Evolutionary conservation across 1,140 invertebrate genomes (phyloP).

Genomic region (Acromyrmex heyeri): DNA sequence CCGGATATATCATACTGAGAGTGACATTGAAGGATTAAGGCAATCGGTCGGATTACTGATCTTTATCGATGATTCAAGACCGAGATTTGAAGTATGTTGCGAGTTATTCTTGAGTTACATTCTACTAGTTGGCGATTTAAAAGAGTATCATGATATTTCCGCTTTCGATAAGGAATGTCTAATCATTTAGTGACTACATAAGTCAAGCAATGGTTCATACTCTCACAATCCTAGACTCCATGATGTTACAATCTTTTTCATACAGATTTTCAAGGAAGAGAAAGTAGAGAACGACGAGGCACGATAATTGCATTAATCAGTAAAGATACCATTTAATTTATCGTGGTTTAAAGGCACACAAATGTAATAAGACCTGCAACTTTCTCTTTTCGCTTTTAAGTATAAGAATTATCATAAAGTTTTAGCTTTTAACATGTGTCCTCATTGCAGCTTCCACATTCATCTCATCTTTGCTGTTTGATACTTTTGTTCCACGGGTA

Average conservation of each 20-base stretch:
- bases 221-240: constrained; percentile 23
- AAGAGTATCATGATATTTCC: background rate
- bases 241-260: background rate
- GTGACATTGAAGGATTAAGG: no score
- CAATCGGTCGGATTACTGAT: background rate
- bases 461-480: background rate
- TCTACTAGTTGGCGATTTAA: background rate
- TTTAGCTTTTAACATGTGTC: background rate
- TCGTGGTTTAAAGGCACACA: background rate
- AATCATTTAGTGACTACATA: constrained; percentile 42
- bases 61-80: background rate
- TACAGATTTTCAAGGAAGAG: background rate
- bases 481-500: background rate
- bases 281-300: background rate
- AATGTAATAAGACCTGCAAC: background rate
- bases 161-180: background rate
- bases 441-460: background rate
- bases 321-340: background rate
- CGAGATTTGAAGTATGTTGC: background rate
- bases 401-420: background rate
- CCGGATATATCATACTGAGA: no score
- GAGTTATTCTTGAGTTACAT: background rate
- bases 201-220: constrained; percentile 56
- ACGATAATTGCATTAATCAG: constrained; percentile 7
- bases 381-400: background rate